These are phyloP conservation scores for Troides helena DNA, from an alignment of 2,888 invertebrate species.

Conservation along the genomic window DNA sequence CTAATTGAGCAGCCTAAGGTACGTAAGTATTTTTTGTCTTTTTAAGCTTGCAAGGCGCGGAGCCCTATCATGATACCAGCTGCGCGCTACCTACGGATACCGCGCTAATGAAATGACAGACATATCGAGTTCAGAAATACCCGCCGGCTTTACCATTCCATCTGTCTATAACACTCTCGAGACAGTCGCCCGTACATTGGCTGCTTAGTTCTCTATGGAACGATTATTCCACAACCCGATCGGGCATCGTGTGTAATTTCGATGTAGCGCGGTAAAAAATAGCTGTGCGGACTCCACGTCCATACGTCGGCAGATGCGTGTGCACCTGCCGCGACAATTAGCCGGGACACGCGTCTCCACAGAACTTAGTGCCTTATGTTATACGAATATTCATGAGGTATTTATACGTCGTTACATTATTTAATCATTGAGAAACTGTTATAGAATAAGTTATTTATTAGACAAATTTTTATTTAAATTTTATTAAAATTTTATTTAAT, in stretches of 20 bases:
- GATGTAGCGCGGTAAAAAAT: conserved; percentile 51
- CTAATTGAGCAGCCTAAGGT: not conserved
- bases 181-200: conserved; percentile 52
- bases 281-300: conserved; percentile 52
- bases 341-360: conserved; percentile 64
- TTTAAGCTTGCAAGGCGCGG: conserved; percentile 51
- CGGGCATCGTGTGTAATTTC: conserved; percentile 42
- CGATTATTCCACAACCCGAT: conserved; percentile 44
- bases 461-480: not conserved
- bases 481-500: too few species aligned
- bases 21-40: conserved; percentile 33
- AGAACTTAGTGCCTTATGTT: conserved; percentile 37
- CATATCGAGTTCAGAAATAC: conserved; percentile 41
- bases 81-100: conserved; percentile 41
- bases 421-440: conserved; percentile 20
- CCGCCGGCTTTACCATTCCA: conserved; percentile 41
- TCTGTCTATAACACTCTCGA: conserved; percentile 41
- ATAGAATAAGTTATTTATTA: conserved; percentile 4
- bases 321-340: conserved; percentile 73
- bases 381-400: not conserved
- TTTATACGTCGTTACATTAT: not conserved
- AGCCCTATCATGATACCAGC: conserved; percentile 47
- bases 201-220: conserved; percentile 45
- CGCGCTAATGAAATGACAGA: conserved; percentile 45
- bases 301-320: conserved; percentile 71